These are phyloP conservation scores for Mormyrops boulengeri DNA, from an alignment of 2,797 vertebrate genomes.

Conservation along the genomic window DNA sequence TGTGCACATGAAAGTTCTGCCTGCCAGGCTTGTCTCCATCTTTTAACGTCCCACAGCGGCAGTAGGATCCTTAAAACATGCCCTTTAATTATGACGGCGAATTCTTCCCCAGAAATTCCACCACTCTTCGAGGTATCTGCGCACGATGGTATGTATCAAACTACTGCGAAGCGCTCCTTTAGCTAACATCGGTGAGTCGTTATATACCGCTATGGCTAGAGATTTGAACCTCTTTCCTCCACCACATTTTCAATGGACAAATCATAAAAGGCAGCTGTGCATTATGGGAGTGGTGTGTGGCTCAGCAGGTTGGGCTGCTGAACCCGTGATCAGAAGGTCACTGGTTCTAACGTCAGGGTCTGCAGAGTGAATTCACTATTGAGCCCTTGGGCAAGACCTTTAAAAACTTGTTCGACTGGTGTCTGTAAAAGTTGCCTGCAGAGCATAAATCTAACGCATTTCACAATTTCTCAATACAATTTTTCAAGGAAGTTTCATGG, in stretches of 20 bases:
- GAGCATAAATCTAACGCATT: neutral
- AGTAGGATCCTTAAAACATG: neutral
- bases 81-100: neutral
- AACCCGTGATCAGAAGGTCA: neutral
- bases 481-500: neutral
- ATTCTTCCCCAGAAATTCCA: neutral
- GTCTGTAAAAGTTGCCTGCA: neutral
- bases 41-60: neutral
- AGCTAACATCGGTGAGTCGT: neutral
- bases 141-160: neutral
- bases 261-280: neutral
- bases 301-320: neutral
- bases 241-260: neutral
- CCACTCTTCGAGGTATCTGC: neutral
- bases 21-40: neutral
- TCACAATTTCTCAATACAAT: neutral
- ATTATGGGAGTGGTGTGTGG: neutral
- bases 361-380: neutral
- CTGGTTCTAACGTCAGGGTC: neutral
- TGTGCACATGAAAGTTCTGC: constrained; percentile 10
- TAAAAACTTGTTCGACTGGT: neutral
- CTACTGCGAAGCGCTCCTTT: neutral
- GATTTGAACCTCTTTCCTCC: neutral
- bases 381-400: neutral
- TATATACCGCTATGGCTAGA: neutral